These are phyloP conservation scores for Rhinolophus ferrumequinum DNA, from an alignment of 2,113 vertebrate species.

Conservation along the genomic window DNA sequence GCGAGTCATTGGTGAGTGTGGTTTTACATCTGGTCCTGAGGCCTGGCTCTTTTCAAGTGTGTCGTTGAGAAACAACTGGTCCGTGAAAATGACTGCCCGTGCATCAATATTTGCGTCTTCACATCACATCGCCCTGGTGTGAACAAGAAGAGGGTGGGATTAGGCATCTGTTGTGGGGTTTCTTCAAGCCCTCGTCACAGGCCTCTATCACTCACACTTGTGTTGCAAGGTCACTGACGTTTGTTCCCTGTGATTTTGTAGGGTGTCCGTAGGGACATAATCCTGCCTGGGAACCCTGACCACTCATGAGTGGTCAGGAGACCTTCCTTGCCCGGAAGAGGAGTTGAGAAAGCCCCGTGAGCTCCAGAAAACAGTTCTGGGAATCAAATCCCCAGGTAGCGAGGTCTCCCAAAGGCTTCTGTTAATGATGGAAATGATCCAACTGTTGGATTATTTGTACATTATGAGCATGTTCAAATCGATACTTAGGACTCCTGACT, in stretches of 20 bases:
- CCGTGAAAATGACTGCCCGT: rapidly evolving
- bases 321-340: no score
- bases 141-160: rapidly evolving
- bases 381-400: rapidly evolving
- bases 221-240: rapidly evolving
- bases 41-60: not conserved
- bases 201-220: not conserved
- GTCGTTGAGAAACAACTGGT: rapidly evolving
- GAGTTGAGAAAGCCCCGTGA: no score
- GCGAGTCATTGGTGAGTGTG: not conserved
- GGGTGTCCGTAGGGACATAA: rapidly evolving
- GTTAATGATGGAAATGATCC: rapidly evolving
- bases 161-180: rapidly evolving
- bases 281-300: rapidly evolving
- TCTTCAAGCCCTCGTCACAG: rapidly evolving
- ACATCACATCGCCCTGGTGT: rapidly evolving
- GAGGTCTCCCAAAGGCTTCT: not conserved
- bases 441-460: rapidly evolving
- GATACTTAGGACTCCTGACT: not conserved
- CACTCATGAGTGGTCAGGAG: rapidly evolving
- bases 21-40: not conserved
- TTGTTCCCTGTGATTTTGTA: rapidly evolving
- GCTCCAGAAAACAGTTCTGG: rapidly evolving
- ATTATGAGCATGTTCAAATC: not conserved
- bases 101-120: rapidly evolving